Evolutionary conservation across 2,113 vertebrate genomes (phyloP).

Genomic region (Dasyurus viverrinus): DNA sequence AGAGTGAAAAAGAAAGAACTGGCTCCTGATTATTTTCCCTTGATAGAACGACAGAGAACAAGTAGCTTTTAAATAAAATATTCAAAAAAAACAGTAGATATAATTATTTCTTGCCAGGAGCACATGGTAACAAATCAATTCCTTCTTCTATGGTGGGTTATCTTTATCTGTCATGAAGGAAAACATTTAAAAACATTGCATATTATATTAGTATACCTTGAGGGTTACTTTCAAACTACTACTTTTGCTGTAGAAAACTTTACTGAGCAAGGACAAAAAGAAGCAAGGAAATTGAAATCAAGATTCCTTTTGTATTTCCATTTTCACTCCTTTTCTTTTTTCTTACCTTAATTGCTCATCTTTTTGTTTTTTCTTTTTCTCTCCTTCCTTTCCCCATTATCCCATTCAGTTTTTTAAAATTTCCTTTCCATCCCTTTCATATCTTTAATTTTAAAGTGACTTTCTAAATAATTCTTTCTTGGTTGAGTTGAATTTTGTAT

Average conservation of each 20-base stretch:
- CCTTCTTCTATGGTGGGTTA: constrained; percentile 34
- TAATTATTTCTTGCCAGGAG: constrained; percentile 64
- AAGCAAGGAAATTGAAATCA: constrained; percentile 25
- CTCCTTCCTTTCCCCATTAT: background rate
- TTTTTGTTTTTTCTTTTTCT: constrained; percentile 1
- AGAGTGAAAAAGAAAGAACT: constrained; percentile 38
- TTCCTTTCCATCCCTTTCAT: background rate
- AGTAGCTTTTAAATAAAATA: constrained; percentile 64
- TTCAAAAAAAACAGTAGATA: constrained; percentile 55
- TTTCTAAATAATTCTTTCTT: background rate
- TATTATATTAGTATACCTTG: background rate
- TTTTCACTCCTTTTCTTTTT: constrained; percentile 39
- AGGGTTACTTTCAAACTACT: constrained; percentile 43
- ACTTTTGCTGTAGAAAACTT: constrained; percentile 36
- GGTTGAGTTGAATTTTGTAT: background rate
- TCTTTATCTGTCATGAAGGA: constrained; percentile 45
- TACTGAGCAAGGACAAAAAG: constrained; percentile 52
- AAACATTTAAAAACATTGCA: constrained; percentile 46
- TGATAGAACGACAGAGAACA: constrained; percentile 59
- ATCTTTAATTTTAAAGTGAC: background rate
- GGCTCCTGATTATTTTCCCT: constrained; percentile 45
- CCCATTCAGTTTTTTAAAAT: background rate
- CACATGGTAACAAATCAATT: constrained; percentile 62
- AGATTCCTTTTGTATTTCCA: constrained; percentile 23
- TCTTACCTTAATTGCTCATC: background rate